phyloP scores from a whole-genome alignment of 2,888 invertebrate species.

The Acleris holmiana region DNA sequence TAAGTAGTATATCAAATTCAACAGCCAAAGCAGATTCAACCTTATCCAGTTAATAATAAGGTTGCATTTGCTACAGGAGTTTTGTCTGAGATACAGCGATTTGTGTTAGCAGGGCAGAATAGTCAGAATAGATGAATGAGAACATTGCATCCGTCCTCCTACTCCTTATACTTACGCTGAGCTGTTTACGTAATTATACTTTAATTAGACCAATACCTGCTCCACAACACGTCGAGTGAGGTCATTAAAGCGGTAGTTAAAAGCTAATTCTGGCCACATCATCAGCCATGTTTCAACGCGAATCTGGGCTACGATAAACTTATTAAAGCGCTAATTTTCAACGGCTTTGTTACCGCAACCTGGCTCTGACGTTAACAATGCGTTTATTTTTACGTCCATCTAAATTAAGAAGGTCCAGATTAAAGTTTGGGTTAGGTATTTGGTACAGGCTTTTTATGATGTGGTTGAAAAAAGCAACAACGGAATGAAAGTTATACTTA shows the following conservation, averaged over 20 bases:
- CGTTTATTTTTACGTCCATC: constrained; percentile 31
- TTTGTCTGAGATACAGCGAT: no score
- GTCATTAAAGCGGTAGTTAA: constrained; percentile 20
- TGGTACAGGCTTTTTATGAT: background rate
- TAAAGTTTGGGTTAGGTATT: background rate
- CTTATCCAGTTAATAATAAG: no score
- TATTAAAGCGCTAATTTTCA: constrained; percentile 28
- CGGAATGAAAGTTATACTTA: no score
- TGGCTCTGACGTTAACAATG: background rate
- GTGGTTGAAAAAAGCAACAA: background rate
- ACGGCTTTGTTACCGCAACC: constrained; percentile 29
- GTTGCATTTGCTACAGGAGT: no score
- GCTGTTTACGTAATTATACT: constrained; percentile 1
- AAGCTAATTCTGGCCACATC: constrained; percentile 25
- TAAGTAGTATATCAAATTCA: no score
- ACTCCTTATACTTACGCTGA: background rate
- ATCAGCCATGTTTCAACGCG: constrained; percentile 21
- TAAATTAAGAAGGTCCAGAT: constrained; percentile 24
- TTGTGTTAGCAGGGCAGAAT: no score
- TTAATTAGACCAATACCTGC: constrained; percentile 9
- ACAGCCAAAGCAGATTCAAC: no score
- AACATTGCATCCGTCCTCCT: no score
- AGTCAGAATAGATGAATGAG: no score
- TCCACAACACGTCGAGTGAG: constrained; percentile 4
- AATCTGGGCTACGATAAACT: constrained; percentile 32